Evolutionary conservation across 2,888 invertebrate genomes (phyloP).

Genomic region (Acrobeloides nanus): DNA sequence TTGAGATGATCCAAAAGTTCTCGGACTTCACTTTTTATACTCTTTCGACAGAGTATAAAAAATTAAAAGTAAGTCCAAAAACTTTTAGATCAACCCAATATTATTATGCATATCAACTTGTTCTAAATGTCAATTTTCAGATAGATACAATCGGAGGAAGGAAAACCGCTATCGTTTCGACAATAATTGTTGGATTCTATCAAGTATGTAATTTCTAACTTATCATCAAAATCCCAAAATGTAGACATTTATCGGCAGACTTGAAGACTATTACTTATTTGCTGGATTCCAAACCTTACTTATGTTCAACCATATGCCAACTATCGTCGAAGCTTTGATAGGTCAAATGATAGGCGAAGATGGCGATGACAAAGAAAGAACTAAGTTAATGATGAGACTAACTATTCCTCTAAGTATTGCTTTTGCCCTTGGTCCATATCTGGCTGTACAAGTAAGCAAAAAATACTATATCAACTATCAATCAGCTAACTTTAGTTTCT

Average conservation of each 20-base stretch:
- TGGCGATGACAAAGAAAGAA: conserved; percentile 35
- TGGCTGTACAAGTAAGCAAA: conserved; percentile 17
- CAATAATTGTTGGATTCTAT: conserved; percentile 21
- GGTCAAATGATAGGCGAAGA: conserved; percentile 33
- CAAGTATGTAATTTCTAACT: conserved; percentile 20
- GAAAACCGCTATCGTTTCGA: conserved; percentile 24
- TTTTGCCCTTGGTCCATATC: conserved; percentile 36
- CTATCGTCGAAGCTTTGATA: conserved; percentile 34
- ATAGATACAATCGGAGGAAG: conserved; percentile 37
- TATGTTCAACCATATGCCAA: conserved; percentile 37
- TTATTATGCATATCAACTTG: too few relatives aligned
- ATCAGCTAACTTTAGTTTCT: conserved; percentile 26
- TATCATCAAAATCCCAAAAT: background rate
- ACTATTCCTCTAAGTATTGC: conserved; percentile 43
- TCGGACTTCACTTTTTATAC: too few relatives aligned
- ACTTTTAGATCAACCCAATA: too few relatives aligned
- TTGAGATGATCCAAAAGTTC: too few relatives aligned
- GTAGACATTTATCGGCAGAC: conserved; percentile 6
- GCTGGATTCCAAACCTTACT: conserved; percentile 27
- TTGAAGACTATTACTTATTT: conserved; percentile 19
- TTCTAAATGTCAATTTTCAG: too few relatives aligned
- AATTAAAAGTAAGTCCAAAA: too few relatives aligned
- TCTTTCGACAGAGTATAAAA: too few relatives aligned
- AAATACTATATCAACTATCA: background rate
- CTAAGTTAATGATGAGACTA: conserved; percentile 33